Percentiles rank a stretch among this genome's conserved stretches.
Evolutionary conservation across 2,113 vertebrate genomes (phyloP).

Genomic region (Prunella fulvescens): DNA sequence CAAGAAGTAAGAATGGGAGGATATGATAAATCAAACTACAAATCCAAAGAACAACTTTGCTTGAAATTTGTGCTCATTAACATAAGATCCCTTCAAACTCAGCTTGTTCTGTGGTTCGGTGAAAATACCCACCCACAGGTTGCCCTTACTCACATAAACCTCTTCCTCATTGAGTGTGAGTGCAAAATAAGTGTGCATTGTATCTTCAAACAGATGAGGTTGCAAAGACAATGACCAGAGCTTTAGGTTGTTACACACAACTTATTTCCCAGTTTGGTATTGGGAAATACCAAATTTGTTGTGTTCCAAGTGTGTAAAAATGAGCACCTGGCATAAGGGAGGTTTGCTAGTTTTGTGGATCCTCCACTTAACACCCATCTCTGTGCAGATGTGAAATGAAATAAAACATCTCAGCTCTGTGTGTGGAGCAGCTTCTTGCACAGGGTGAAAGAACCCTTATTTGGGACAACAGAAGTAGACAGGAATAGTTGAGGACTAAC

Average conservation of each 20-base stretch:
- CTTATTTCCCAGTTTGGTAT: too few relatives aligned
- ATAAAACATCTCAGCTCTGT: neutral
- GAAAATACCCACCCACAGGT: neutral
- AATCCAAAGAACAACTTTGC: neutral
- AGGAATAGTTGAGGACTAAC: rapidly evolving
- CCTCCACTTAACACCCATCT: neutral
- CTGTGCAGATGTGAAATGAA: neutral
- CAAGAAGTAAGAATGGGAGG: neutral
- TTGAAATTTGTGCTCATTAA: neutral
- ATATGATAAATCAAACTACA: neutral
- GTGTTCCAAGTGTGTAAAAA: neutral
- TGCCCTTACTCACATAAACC: neutral
- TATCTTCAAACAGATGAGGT: neutral
- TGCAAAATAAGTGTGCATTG: neutral
- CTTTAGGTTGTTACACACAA: neutral
- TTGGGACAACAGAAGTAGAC: neutral
- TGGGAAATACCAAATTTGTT: neutral
- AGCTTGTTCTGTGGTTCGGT: neutral
- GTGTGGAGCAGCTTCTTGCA: neutral
- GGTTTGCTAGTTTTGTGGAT: neutral
- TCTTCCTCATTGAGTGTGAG: neutral
- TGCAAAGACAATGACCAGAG: neutral
- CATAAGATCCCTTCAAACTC: neutral
- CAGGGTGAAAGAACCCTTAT: neutral
- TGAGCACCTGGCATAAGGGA: neutral